phyloP scores from a whole-genome alignment of 1,140 invertebrate species.

The Drosophila melanogaster region DNA sequence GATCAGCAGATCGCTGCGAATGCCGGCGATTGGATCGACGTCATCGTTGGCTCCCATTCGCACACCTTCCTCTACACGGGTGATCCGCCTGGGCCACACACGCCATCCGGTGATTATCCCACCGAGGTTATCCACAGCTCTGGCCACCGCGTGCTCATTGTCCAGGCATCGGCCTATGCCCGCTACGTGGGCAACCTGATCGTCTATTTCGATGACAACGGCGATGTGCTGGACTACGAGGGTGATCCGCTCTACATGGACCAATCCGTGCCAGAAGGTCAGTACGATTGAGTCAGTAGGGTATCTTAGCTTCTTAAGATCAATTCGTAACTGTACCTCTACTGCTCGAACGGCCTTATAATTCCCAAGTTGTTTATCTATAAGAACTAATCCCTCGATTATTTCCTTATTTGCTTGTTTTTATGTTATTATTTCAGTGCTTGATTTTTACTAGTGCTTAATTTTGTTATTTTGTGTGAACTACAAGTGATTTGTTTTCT shows the following conservation, averaged over 20 bases:
- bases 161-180: slow-evolving; percentile 89
- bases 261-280: slow-evolving; percentile 87
- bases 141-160: slow-evolving; percentile 87
- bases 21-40: slow-evolving; percentile 88
- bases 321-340: not conserved
- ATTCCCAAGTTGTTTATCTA: not conserved
- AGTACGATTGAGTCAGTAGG: slow-evolving; percentile 7
- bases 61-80: slow-evolving; percentile 91
- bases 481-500: not conserved
- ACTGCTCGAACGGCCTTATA: not conserved
- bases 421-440: not conserved
- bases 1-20: slow-evolving; percentile 89
- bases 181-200: slow-evolving; percentile 91
- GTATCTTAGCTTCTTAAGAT: too few relatives aligned
- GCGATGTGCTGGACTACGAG: slow-evolving; percentile 88
- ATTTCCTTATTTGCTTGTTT: too few relatives aligned
- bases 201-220: slow-evolving; percentile 90
- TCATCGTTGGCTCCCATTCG: slow-evolving; percentile 95
- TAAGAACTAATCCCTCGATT: not conserved
- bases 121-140: slow-evolving; percentile 87
- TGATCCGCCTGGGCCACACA: slow-evolving; percentile 86
- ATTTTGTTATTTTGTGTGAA: not conserved
- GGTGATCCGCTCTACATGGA: slow-evolving; percentile 92
- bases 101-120: slow-evolving; percentile 88
- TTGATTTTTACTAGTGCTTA: not conserved